Percentiles rank a stretch among this genome's conserved stretches.
Evolutionary conservation across 2,113 vertebrate species (phyloP).

Genomic region (Talpa occidentalis): DNA sequence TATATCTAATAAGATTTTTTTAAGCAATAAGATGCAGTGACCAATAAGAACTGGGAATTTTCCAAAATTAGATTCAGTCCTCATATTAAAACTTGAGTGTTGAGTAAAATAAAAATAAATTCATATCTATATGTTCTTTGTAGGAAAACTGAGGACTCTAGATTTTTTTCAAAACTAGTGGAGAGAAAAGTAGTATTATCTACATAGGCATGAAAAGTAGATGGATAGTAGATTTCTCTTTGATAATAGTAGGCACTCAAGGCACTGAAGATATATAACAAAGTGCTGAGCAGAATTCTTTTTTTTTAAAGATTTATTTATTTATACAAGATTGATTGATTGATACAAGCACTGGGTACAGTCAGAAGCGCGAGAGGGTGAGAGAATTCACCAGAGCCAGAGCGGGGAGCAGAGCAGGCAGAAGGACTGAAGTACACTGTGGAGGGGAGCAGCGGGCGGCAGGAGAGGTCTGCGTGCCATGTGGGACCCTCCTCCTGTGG

Average conservation of each 20-base stretch:
- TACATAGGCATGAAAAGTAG: slow-evolving; percentile 29
- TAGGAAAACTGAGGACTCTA: not conserved
- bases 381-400: too few relatives aligned
- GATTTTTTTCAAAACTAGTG: not conserved
- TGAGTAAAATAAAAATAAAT: slow-evolving; percentile 19
- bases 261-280: not conserved
- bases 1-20: not conserved
- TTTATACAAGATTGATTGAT: too few relatives aligned
- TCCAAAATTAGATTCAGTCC: slow-evolving; percentile 14
- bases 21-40: not conserved
- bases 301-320: too few relatives aligned
- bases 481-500: too few relatives aligned
- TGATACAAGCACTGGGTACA: too few relatives aligned
- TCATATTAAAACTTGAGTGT: slow-evolving; percentile 36
- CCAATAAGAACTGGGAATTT: not conserved
- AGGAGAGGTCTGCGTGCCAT: too few relatives aligned
- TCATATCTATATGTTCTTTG: not conserved
- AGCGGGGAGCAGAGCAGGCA: too few relatives aligned
- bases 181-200: not conserved
- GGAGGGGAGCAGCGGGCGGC: too few relatives aligned
- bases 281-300: not conserved
- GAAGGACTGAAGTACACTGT: too few relatives aligned
- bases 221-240: not conserved
- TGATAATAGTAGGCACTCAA: not conserved
- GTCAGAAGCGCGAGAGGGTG: too few relatives aligned